Conservation (phyloP, 2,797 vertebrate genomes). For the Eremophila alpestris region DNA sequence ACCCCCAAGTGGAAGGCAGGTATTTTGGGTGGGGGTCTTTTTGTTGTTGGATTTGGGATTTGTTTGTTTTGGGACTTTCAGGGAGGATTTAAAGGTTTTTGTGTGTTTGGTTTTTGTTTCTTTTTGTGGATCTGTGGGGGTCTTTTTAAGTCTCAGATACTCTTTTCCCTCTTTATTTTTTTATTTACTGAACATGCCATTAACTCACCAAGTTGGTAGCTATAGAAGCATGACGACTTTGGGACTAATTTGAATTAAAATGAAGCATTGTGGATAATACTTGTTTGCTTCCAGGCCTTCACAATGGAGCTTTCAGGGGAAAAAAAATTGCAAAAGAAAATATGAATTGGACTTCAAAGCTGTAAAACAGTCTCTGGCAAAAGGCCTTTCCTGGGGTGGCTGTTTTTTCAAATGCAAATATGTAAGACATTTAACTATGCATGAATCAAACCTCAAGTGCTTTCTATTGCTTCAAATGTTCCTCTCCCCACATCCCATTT, state of each 20-base stretch:
- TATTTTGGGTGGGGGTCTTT: too few relatives aligned
- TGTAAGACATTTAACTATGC: neutral
- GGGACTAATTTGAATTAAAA: constrained; percentile 51
- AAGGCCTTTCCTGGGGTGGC: neutral
- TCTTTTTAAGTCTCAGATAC: neutral
- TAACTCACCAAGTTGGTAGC: neutral
- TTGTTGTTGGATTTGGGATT: neutral
- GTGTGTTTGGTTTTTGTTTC: accelerated
- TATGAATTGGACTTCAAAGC: neutral
- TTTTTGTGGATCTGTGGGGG: neutral
- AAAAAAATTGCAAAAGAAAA: neutral
- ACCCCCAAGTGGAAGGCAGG: neutral
- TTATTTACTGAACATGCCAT: neutral
- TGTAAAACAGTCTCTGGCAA: neutral
- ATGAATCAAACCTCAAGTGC: neutral
- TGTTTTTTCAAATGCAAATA: constrained; percentile 36
- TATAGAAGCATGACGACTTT: neutral
- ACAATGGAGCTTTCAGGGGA: neutral
- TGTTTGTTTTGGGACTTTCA: neutral
- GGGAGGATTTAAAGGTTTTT: neutral
- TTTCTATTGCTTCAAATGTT: neutral
- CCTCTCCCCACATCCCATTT: neutral
- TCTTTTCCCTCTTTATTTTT: neutral
- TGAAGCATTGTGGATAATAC: neutral
- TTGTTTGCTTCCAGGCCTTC: neutral